A percentile compares a stretch with the other conserved stretches of the same genome.
These are phyloP conservation scores for Crotalus helleri DNA, from an alignment of 2,113 vertebrate species.

Conservation along the genomic window DNA sequence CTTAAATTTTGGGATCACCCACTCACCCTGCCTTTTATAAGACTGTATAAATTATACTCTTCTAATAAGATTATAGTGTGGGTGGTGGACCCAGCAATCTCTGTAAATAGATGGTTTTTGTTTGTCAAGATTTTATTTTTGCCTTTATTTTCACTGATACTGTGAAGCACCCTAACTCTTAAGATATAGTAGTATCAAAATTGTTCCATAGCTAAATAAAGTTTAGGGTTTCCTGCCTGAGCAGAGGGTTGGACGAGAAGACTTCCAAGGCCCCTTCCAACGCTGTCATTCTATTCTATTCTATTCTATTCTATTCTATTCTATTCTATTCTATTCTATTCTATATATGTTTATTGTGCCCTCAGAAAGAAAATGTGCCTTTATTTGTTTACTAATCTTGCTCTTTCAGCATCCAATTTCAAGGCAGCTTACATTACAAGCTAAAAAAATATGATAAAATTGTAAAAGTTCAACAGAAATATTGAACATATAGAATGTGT, in stretches of 20 bases:
- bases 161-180: not conserved
- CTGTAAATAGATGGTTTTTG: not conserved
- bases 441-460: not conserved
- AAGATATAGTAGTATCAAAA: not conserved
- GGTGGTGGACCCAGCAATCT: not conserved
- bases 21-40: not conserved
- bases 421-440: not conserved
- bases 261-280: not conserved
- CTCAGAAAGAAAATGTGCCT: not conserved
- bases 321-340: not conserved
- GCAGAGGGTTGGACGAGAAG: not conserved
- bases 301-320: not conserved
- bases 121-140: not conserved
- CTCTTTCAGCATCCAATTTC: not conserved
- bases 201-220: not conserved
- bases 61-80: not conserved
- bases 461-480: not conserved
- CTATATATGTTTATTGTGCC: too few species aligned
- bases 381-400: not conserved
- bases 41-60: not conserved
- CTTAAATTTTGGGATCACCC: not conserved
- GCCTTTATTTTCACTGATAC: not conserved
- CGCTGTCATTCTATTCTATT: not conserved
- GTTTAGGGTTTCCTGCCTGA: not conserved
- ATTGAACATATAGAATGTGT: not conserved